These are phyloP conservation scores for Microctenopoma lineatum DNA, from an alignment of 2,797 vertebrate genomes.

Conservation along the genomic window DNA sequence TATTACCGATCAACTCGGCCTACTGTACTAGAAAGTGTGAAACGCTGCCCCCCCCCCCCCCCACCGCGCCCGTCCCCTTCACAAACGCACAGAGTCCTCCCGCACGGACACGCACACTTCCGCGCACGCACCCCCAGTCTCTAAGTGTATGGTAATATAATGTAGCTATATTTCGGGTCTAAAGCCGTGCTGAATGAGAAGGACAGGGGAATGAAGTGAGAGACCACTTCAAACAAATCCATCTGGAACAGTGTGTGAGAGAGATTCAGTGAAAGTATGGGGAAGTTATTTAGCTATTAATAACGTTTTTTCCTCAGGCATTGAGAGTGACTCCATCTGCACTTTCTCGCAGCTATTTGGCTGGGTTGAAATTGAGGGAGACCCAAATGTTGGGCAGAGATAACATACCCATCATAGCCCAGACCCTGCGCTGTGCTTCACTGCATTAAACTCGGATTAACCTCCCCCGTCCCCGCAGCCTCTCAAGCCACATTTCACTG, in stretches of 20 bases:
- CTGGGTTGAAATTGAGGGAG: slow-evolving; percentile 96
- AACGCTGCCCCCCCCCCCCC: slow-evolving; percentile 25
- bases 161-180: slow-evolving; percentile 91
- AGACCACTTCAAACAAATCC: slow-evolving; percentile 98
- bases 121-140: slow-evolving; percentile 45
- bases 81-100: slow-evolving; percentile 21
- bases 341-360: slow-evolving; percentile 96
- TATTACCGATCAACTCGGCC: slow-evolving; percentile 77
- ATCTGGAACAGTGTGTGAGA: slow-evolving; percentile 91
- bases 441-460: slow-evolving; percentile 99
- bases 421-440: slow-evolving; percentile 92
- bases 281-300: slow-evolving; percentile 99
- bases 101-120: background rate
- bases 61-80: slow-evolving; percentile 21
- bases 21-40: slow-evolving; percentile 32
- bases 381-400: slow-evolving; percentile 99
- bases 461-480: slow-evolving; percentile 88
- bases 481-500: slow-evolving; percentile 89
- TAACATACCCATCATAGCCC: slow-evolving; percentile 94
- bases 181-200: slow-evolving; percentile 90
- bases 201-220: slow-evolving; percentile 88
- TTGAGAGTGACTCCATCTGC: slow-evolving; percentile 93
- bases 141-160: slow-evolving; percentile 89
- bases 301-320: slow-evolving; percentile 98
- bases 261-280: slow-evolving; percentile 97